phyloP scores from a whole-genome alignment of 30 jellyfish, hydroid and myxozoan species.

The Chrysaora quinquecirrha region DNA sequence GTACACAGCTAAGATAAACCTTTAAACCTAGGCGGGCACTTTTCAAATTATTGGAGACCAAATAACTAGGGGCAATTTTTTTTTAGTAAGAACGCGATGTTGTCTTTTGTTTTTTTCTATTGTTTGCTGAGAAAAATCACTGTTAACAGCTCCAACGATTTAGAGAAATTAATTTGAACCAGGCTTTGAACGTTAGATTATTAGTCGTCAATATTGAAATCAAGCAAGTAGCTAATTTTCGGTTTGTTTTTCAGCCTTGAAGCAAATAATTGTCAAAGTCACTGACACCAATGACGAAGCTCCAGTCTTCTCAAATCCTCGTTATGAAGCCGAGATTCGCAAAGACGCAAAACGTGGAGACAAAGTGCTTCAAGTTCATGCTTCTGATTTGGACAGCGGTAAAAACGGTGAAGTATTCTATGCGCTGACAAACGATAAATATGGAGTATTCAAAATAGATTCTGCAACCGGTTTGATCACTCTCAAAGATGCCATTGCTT shows the following conservation, averaged over 20 bases:
- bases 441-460: slow-evolving; percentile 66
- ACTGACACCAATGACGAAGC: slow-evolving; percentile 86
- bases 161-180: too few species aligned
- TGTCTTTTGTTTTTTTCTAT: too few species aligned
- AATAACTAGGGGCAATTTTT: too few species aligned
- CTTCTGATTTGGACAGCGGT: slow-evolving; percentile 97
- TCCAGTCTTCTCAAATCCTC: slow-evolving; percentile 83
- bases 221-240: too few species aligned
- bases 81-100: too few species aligned
- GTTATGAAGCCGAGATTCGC: slow-evolving; percentile 69
- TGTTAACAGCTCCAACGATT: too few species aligned
- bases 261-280: slow-evolving; percentile 75
- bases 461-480: slow-evolving; percentile 78
- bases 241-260: slow-evolving; percentile 77
- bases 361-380: slow-evolving; percentile 71
- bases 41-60: too few species aligned
- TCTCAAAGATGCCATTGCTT: slow-evolving; percentile 73
- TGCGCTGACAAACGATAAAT: slow-evolving; percentile 53
- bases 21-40: too few species aligned
- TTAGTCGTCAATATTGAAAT: too few species aligned
- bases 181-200: too few species aligned
- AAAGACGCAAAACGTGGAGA: slow-evolving; percentile 71
- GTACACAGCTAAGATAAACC: too few species aligned
- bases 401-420: slow-evolving; percentile 69
- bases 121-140: too few species aligned